Evolutionary conservation across 2,888 invertebrate species (phyloP).

Genomic region (Dynastes grantii): DNA sequence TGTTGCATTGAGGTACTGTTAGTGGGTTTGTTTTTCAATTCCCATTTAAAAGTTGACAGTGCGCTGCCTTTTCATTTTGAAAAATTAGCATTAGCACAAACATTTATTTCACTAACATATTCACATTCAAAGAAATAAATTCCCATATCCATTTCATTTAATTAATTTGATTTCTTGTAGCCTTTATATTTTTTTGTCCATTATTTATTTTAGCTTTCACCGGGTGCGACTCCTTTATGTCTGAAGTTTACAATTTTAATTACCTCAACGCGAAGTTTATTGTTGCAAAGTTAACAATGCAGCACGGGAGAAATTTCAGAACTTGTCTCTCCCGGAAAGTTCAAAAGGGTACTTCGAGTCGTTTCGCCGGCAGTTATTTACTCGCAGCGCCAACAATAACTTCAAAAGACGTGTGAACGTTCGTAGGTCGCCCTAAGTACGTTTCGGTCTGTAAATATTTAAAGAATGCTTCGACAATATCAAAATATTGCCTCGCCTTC

Average conservation of each 20-base stretch:
- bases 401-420: constrained; percentile 29
- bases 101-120: too few relatives aligned
- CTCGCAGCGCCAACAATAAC: constrained; percentile 23
- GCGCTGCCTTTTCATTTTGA: too few relatives aligned
- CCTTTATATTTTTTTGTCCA: background rate
- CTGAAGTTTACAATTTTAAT: background rate
- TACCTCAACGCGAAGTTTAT: constrained; percentile 1
- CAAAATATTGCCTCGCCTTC: constrained; percentile 8
- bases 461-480: constrained; percentile 29
- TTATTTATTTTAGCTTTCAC: background rate
- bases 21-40: too few relatives aligned
- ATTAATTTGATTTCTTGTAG: background rate
- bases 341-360: constrained; percentile 11
- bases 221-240: background rate
- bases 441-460: constrained; percentile 31
- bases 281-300: constrained; percentile 17
- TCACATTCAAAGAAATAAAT: too few relatives aligned
- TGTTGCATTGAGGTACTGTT: background rate
- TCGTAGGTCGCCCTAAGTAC: constrained; percentile 12
- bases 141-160: background rate
- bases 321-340: constrained; percentile 7
- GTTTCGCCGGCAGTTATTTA: constrained; percentile 26
- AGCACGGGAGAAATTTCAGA: constrained; percentile 2
- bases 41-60: too few relatives aligned
- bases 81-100: too few relatives aligned